Conservation (phyloP, 2,113 vertebrate species). For the Sylvia atricapilla region DNA sequence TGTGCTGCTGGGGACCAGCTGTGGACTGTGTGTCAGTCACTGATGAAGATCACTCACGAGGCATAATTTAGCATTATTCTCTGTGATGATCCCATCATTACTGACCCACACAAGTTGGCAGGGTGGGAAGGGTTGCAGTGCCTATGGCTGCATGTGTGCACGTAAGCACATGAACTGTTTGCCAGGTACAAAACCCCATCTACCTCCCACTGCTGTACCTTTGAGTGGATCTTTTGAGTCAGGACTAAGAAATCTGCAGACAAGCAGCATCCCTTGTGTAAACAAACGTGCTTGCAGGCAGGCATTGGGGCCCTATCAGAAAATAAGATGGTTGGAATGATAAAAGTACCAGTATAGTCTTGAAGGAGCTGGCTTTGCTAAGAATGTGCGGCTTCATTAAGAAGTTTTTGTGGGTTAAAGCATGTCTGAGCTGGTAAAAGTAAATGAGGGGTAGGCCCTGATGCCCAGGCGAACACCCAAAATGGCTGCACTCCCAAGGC, state of each 20-base stretch:
- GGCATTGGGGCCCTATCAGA: background rate
- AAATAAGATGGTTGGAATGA: background rate
- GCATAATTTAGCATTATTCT: background rate
- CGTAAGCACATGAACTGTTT: background rate
- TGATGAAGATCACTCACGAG: background rate
- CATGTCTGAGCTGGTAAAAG: constrained; percentile 33
- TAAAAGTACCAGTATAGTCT: background rate
- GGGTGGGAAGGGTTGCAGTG: background rate
- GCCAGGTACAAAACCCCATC: background rate
- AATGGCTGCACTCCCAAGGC: background rate
- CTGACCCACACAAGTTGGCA: background rate
- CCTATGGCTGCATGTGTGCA: background rate
- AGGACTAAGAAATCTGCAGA: background rate
- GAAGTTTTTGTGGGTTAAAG: constrained; percentile 4
- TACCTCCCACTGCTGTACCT: background rate
- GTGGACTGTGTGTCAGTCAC: fast-evolving
- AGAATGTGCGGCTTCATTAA: background rate
- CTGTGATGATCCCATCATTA: background rate
- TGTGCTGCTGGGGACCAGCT: background rate
- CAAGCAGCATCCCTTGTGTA: background rate
- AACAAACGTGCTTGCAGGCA: background rate
- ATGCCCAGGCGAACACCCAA: background rate
- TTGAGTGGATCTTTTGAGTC: background rate
- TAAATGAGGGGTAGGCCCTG: background rate
- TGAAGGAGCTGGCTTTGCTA: background rate